Base-by-base conservation (phyloP, 2,797 vertebrate species). In the Nothura maculosa region DNA sequence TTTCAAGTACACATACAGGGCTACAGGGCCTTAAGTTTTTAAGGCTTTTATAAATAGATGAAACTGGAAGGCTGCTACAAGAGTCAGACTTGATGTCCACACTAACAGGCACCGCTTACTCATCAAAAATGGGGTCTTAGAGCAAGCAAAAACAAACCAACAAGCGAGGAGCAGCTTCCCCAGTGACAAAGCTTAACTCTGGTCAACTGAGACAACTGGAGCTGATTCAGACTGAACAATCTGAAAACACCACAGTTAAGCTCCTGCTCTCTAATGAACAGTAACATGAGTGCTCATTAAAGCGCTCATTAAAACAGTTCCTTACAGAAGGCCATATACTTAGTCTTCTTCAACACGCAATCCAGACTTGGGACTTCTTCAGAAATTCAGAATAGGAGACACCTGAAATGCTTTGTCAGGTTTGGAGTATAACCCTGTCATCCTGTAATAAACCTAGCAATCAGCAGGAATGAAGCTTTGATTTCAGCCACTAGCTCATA, bases 101-200 rank as follows among this genome's bases (percentile, higher is more conserved):
- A 48, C 34, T 61, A 73, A 89, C 32, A 43, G 87, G 38, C 92
- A 95, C 60, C 76, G 78, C 77, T 86, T 73, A 86, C 47, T 67
- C 81, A 81, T 50, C 14, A 15, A 75, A 78, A 78, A 69, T 4
- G 24, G 50, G 34, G 64, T 73, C 42, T 76, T 63, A 38, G 50
- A 84, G 42, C 47, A 88, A 58, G 28, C 66, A 84, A 87, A 67
- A 93, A 75, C 75, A 81, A 47, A 17, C 10, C 21, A 48, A 48
- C 7, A 48, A 48, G 22, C 18, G 19, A 74, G 22, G 2, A 92
- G 6, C n/a, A 73, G 30, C n/a, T 79, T 72, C 42, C 28, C 11
- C 15, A 32, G 0, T 27, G 15, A 42, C 12, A 15, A 84, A 91
- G 93, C 38, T 32, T 5, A 21, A 40, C 3, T 81, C n/a, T 60